These are phyloP conservation scores for Coecobrya sp. DNA, from an alignment of 2,888 invertebrate genomes.

Conservation along the genomic window DNA sequence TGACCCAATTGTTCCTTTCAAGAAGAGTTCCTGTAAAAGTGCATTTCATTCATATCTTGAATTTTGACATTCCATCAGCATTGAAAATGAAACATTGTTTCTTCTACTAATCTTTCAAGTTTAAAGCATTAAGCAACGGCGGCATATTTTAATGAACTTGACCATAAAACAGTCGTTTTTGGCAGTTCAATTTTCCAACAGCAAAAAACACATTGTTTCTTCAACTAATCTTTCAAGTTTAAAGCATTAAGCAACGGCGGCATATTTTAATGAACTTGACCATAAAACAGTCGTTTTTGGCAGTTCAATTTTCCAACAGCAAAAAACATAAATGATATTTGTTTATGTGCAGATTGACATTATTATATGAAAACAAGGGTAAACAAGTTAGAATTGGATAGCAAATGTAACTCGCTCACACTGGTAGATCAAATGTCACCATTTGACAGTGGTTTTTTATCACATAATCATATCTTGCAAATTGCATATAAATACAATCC, in stretches of 20 bases:
- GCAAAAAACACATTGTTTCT: not conserved
- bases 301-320: not conserved
- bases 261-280: not conserved
- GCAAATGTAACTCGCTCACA: no score
- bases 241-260: no score
- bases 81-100: not conserved
- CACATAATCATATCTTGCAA: not conserved
- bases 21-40: not conserved
- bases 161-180: not conserved
- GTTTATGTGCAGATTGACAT: not conserved
- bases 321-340: not conserved
- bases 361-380: not conserved
- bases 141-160: not conserved
- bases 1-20: not conserved
- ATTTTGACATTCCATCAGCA: not conserved
- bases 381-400: not conserved
- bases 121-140: no score
- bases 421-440: not conserved
- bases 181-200: conserved; percentile 7
- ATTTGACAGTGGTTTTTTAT: not conserved
- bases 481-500: not conserved
- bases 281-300: not conserved
- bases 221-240: not conserved
- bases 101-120: not conserved
- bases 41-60: not conserved